These are phyloP conservation scores for Dendrolimus punctatus DNA, from an alignment of 1,140 invertebrate genomes.

Conservation along the genomic window DNA sequence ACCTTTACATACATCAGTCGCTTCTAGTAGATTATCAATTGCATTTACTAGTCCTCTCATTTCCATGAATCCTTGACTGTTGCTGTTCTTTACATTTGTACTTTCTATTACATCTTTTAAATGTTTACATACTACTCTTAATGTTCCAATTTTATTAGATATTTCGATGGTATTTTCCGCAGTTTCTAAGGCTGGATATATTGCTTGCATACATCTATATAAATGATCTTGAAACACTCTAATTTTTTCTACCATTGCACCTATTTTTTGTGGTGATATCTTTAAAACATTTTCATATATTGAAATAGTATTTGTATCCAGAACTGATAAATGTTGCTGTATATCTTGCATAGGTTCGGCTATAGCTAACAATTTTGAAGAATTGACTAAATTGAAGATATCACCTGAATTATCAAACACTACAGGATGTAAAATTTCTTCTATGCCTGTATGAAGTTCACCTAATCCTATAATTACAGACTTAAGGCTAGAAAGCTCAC, in stretches of 20 bases:
- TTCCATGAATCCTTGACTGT: slow-evolving; percentile 13
- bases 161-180: slow-evolving; percentile 32
- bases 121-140: slow-evolving; percentile 31
- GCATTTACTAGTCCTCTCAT: slow-evolving; percentile 19
- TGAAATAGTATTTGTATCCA: slow-evolving; percentile 47
- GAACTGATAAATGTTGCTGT: slow-evolving; percentile 41
- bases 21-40: slow-evolving; percentile 28
- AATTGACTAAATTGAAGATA: slow-evolving; percentile 22
- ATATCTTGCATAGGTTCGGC: slow-evolving; percentile 62
- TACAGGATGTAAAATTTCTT: slow-evolving; percentile 44
- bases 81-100: slow-evolving; percentile 7
- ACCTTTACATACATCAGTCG: slow-evolving; percentile 24
- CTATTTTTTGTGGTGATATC: slow-evolving; percentile 37
- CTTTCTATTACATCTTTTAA: slow-evolving; percentile 27
- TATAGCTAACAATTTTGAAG: slow-evolving; percentile 38
- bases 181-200: slow-evolving; percentile 33
- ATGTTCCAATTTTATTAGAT: slow-evolving; percentile 30
- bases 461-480: slow-evolving; percentile 40
- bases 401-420: slow-evolving; percentile 37
- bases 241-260: slow-evolving; percentile 32
- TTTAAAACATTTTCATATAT: slow-evolving; percentile 43
- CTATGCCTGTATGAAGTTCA: slow-evolving; percentile 51
- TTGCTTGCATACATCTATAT: slow-evolving; percentile 31
- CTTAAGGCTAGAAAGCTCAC: slow-evolving; percentile 45
- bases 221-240: slow-evolving; percentile 39